phyloP scores from a whole-genome alignment of 1,140 invertebrate genomes.

The Watersipora subatra region DNA sequence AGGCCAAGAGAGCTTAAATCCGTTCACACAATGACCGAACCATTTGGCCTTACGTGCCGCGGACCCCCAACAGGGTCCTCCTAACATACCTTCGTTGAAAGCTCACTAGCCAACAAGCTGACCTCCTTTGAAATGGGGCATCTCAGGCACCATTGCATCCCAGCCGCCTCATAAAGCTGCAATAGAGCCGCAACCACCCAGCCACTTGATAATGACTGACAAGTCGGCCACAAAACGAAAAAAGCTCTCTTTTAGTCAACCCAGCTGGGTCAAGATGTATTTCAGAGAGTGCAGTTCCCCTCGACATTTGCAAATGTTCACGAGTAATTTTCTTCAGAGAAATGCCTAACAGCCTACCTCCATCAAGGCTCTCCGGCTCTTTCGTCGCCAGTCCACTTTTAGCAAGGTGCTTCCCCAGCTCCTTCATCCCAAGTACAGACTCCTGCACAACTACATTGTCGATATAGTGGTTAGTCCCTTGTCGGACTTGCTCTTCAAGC shows the following conservation, averaged over 20 bases:
- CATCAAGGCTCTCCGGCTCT: not conserved
- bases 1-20: slow-evolving; percentile 1
- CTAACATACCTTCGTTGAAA: not conserved
- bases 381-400: not conserved
- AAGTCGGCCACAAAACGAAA: not conserved
- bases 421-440: not conserved
- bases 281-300: not conserved
- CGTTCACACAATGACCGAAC: not conserved
- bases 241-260: not conserved
- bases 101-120: not conserved
- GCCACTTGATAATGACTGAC: not conserved
- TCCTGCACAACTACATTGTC: slow-evolving; percentile 5
- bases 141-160: not conserved
- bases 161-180: not conserved
- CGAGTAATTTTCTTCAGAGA: not conserved
- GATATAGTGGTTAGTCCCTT: not conserved
- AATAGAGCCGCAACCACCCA: not conserved
- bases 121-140: not conserved
- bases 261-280: not conserved
- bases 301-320: not conserved
- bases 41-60: not conserved
- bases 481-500: not conserved
- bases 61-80: not conserved
- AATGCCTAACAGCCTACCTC: not conserved
- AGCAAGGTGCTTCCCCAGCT: not conserved